Conservation (phyloP, 2,888 invertebrate genomes). For the Athetis lepigone region DNA sequence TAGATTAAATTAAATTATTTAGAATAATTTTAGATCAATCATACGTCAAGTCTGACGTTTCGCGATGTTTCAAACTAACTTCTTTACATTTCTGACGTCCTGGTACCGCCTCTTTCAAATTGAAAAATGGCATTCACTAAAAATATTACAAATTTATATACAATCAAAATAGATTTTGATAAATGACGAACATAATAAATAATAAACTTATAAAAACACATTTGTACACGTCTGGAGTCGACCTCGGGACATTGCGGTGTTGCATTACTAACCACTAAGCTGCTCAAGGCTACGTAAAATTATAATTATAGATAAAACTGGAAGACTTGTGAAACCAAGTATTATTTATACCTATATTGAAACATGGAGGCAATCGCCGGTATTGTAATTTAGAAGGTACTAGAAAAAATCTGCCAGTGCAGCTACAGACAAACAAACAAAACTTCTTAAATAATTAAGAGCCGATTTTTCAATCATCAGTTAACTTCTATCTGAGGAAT, state of each 20-base stretch:
- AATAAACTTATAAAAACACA: constrained; percentile 26
- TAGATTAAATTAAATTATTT: constrained; percentile 5
- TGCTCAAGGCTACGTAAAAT: constrained; percentile 24
- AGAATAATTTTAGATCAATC: not conserved
- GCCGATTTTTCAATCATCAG: no score
- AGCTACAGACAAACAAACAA: no score
- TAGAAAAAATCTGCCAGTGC: no score
- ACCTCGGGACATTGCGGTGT: constrained; percentile 46
- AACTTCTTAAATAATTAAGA: no score
- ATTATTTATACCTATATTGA: no score
- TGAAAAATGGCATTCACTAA: constrained; percentile 19
- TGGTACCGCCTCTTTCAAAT: constrained; percentile 41
- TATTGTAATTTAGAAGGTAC: no score
- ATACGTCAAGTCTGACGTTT: not conserved
- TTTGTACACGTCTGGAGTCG: constrained; percentile 24
- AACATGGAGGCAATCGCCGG: no score
- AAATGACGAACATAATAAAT: constrained; percentile 23
- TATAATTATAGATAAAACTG: no score
- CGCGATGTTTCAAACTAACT: not conserved
- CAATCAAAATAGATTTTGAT: constrained; percentile 32
- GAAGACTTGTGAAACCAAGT: no score
- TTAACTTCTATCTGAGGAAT: no score
- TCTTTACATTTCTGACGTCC: constrained; percentile 6
- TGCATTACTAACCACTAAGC: constrained; percentile 34
- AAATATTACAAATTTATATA: constrained; percentile 7